Percentiles rank a stretch among this genome's conserved stretches.
Evolutionary conservation across 2,888 invertebrate genomes (phyloP).

Genomic region (Incurvaria masculella): DNA sequence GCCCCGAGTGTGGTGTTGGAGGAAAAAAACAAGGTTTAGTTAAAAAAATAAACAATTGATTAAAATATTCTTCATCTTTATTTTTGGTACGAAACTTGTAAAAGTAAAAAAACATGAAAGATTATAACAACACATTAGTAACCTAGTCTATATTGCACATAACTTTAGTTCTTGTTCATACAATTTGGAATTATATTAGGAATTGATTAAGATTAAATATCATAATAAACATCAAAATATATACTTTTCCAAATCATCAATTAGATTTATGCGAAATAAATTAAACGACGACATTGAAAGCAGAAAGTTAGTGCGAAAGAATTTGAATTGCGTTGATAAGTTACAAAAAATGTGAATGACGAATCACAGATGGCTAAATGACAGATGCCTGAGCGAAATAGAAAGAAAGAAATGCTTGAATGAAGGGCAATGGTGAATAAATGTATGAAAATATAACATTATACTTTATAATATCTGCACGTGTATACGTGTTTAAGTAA

Average conservation of each 20-base stretch:
- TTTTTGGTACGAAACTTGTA: too few species aligned
- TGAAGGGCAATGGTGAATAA: too few species aligned
- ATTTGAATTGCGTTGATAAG: slow-evolving; percentile 5
- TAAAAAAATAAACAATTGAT: slow-evolving; percentile 2
- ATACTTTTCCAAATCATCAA: slow-evolving; percentile 2
- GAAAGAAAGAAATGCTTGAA: too few species aligned
- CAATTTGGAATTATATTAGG: slow-evolving; percentile 5
- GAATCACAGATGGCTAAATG: slow-evolving; percentile 14
- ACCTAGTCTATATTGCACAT: too few species aligned
- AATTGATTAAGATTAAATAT: slow-evolving; percentile 4
- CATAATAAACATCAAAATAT: not conserved
- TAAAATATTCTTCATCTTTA: too few species aligned
- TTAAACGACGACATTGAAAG: not conserved
- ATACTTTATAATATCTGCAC: too few species aligned
- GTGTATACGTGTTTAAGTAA: too few species aligned
- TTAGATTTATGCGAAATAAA: not conserved
- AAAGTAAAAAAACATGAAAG: too few species aligned
- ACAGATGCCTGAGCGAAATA: too few species aligned
- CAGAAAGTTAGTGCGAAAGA: slow-evolving; percentile 6
- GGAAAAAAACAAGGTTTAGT: slow-evolving; percentile 10
- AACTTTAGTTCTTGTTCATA: too few species aligned
- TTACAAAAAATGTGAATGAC: slow-evolving; percentile 1
- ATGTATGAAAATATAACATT: too few species aligned
- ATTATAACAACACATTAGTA: too few species aligned
- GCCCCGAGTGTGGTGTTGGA: slow-evolving; percentile 8